Conservation (phyloP, 2,113 vertebrate species). For the Sinocyclocheilus anophthalmus region DNA sequence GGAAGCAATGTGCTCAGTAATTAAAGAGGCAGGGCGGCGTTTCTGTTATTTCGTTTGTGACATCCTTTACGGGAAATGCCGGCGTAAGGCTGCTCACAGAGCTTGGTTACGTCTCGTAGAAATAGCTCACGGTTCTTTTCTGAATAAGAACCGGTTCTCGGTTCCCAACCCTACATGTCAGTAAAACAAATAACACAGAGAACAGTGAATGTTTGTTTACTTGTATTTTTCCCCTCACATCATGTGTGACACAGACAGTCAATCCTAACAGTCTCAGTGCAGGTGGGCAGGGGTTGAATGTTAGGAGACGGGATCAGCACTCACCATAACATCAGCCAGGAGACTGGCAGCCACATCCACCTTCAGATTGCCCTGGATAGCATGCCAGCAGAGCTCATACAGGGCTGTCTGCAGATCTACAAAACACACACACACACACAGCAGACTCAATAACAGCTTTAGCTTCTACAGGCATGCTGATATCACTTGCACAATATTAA, state of each 20-base stretch:
- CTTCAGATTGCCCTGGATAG: slow-evolving; percentile 92
- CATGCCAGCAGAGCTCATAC: slow-evolving; percentile 92
- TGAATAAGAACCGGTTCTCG: no score
- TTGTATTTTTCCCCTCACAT: background rate
- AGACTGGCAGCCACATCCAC: slow-evolving; percentile 87
- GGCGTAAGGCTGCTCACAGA: no score
- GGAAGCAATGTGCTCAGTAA: no score
- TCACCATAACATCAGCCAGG: slow-evolving; percentile 92
- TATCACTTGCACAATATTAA: background rate
- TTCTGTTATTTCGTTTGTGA: no score
- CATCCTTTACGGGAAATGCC: no score
- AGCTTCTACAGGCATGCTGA: background rate
- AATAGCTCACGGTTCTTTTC: no score
- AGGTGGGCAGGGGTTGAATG: background rate
- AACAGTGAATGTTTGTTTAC: background rate
- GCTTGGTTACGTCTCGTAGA: no score
- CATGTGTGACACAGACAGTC: background rate
- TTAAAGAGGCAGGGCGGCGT: no score
- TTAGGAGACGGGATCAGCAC: slow-evolving; percentile 40
- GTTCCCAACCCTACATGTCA: background rate
- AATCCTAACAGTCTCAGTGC: background rate
- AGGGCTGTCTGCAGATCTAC: slow-evolving; percentile 91
- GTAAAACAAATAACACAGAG: background rate
- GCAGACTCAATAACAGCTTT: slow-evolving; percentile 12
- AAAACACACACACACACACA: slow-evolving; percentile 60